A percentile compares a stretch with the other conserved stretches of the same genome.
These are phyloP conservation scores for Eleutherodactylus coqui DNA, from an alignment of 2,797 vertebrate species.

Conservation along the genomic window DNA sequence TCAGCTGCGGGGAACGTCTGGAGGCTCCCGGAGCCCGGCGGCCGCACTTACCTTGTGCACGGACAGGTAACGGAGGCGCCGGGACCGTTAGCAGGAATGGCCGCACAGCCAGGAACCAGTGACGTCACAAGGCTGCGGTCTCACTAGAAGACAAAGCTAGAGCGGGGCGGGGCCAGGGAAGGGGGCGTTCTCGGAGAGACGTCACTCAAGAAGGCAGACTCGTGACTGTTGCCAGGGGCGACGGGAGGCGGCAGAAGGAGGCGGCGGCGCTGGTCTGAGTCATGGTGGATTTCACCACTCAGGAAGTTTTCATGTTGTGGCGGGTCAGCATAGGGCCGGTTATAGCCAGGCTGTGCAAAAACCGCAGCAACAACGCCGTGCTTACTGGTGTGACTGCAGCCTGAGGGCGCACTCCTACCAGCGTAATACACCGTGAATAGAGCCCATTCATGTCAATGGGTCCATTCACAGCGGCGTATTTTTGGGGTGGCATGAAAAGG, in stretches of 20 bases:
- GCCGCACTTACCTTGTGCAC: slow-evolving; percentile 1
- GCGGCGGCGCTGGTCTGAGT: background rate
- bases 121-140: slow-evolving; percentile 38
- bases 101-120: background rate
- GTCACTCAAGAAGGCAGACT: slow-evolving; percentile 16
- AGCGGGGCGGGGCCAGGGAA: background rate
- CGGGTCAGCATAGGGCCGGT: too few species aligned
- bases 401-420: too few species aligned
- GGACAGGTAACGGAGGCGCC: background rate
- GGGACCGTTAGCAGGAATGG: slow-evolving; percentile 29
- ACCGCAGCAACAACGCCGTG: too few species aligned
- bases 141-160: slow-evolving; percentile 47
- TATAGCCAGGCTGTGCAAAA: too few species aligned
- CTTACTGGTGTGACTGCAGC: too few species aligned
- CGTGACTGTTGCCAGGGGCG: slow-evolving; percentile 22
- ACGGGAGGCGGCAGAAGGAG: background rate
- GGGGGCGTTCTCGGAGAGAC: background rate
- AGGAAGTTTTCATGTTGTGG: too few species aligned
- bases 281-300: background rate
- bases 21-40: background rate
- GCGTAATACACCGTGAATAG: too few species aligned
- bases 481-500: too few species aligned
- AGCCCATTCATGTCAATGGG: too few species aligned
- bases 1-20: too few species aligned
- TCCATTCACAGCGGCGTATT: too few species aligned